Conservation (phyloP, 2,797 vertebrate species). For the Pipistrellus nathusii region DNA sequence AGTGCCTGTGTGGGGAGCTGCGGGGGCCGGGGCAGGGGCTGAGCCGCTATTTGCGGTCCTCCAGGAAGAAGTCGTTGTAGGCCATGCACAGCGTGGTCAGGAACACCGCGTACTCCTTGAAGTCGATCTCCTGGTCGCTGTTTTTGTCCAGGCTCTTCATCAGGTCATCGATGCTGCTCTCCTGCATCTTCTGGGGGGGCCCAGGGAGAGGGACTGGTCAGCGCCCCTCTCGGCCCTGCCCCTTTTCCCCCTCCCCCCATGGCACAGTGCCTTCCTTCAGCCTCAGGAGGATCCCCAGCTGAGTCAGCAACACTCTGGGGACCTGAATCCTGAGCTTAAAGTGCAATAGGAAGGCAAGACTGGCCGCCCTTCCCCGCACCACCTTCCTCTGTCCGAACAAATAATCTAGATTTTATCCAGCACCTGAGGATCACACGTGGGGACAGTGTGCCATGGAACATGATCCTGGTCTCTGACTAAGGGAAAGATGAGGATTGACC, state of each 20-base stretch:
- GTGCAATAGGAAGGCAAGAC: not conserved
- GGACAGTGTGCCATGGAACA: not conserved
- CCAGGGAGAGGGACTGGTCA: not conserved
- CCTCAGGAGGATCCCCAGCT: not conserved
- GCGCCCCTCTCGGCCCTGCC: not conserved
- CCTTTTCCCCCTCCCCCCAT: too few species aligned
- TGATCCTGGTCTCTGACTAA: not conserved
- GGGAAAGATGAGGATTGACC: not conserved
- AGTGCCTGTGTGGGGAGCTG: not conserved
- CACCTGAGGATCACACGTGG: not conserved
- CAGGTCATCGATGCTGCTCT: slow-evolving; percentile 71
- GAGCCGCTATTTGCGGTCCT: slow-evolving; percentile 60
- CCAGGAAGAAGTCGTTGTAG: slow-evolving; percentile 82
- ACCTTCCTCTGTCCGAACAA: not conserved
- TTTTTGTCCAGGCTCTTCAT: slow-evolving; percentile 85
- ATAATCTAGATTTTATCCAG: not conserved
- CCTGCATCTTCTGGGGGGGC: slow-evolving; percentile 76
- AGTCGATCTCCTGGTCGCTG: slow-evolving; percentile 82
- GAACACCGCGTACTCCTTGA: slow-evolving; percentile 83
- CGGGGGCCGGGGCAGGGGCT: not conserved
- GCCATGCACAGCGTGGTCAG: slow-evolving; percentile 80
- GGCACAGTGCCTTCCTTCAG: not conserved
- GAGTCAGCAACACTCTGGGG: not conserved
- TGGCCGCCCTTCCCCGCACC: not conserved
- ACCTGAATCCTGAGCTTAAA: not conserved